phyloP scores from a whole-genome alignment of 2,113 vertebrate species.

The Ceratotherium simum region DNA sequence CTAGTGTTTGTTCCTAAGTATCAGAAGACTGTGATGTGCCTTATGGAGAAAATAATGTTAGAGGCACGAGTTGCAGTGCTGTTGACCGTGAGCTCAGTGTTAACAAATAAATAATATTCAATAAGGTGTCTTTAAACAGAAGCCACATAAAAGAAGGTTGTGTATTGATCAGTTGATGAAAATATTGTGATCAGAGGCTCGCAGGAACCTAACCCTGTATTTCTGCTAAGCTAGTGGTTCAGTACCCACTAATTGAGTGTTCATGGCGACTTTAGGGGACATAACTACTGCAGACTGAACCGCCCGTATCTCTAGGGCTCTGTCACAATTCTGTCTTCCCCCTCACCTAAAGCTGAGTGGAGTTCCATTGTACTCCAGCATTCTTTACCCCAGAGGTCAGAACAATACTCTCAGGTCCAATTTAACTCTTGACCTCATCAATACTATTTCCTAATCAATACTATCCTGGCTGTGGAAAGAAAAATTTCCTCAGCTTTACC shows the following conservation, averaged over 20 bases:
- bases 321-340: background rate
- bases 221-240: background rate
- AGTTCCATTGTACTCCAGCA: fast-evolving
- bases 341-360: too few species aligned
- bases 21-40: background rate
- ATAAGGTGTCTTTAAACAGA: background rate
- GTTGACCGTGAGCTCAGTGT: background rate
- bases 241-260: too few species aligned
- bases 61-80: fast-evolving
- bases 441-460: background rate
- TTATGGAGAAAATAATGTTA: fast-evolving
- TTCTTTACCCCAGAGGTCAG: too few species aligned
- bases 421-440: background rate
- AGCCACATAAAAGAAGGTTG: background rate
- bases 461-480: background rate
- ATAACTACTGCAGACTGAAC: fast-evolving
- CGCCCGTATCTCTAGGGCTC: fast-evolving
- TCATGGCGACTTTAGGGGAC: background rate
- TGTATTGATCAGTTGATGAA: background rate
- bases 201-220: fast-evolving
- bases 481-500: too few species aligned
- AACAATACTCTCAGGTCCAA: background rate
- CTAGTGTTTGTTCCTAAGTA: background rate
- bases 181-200: background rate
- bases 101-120: fast-evolving